Conservation (phyloP, 2,797 vertebrate species). For the Hydrophis major region DNA sequence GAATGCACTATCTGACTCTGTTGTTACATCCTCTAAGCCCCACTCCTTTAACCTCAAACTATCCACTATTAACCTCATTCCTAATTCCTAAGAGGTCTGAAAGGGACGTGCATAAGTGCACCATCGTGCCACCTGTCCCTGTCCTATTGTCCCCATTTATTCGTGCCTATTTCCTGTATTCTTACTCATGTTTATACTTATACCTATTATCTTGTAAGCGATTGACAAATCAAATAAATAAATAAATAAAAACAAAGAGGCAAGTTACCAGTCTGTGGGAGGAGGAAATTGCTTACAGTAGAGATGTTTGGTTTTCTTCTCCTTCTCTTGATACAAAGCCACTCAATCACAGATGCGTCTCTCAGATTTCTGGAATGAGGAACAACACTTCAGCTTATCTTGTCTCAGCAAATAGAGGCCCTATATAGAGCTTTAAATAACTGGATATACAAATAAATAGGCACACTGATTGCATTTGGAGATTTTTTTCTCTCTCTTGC, state of each 20-base stretch:
- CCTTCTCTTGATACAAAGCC: neutral
- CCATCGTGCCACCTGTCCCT: too few relatives aligned
- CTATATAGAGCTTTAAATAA: slow-evolving; percentile 19
- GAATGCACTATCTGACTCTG: too few relatives aligned
- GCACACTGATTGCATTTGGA: slow-evolving; percentile 7
- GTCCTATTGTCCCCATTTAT: too few relatives aligned
- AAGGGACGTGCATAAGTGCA: too few relatives aligned
- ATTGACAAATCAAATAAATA: too few relatives aligned
- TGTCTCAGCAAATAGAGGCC: neutral
- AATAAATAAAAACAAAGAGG: neutral
- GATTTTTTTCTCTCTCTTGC: neutral
- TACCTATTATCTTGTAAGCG: too few relatives aligned
- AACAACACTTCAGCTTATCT: neutral
- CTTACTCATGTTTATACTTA: too few relatives aligned
- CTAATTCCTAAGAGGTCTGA: too few relatives aligned
- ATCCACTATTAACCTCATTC: too few relatives aligned
- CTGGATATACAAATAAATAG: slow-evolving; percentile 12
- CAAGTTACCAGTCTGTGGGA: neutral
- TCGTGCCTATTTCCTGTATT: too few relatives aligned
- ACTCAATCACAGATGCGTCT: neutral
- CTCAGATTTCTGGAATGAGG: neutral
- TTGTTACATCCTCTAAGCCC: too few relatives aligned
- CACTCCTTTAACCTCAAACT: too few relatives aligned
- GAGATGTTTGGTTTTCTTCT: neutral
- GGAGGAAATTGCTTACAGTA: neutral